These are phyloP conservation scores for Nysson spinosus DNA, from an alignment of 2,888 invertebrate genomes.

Conservation along the genomic window DNA sequence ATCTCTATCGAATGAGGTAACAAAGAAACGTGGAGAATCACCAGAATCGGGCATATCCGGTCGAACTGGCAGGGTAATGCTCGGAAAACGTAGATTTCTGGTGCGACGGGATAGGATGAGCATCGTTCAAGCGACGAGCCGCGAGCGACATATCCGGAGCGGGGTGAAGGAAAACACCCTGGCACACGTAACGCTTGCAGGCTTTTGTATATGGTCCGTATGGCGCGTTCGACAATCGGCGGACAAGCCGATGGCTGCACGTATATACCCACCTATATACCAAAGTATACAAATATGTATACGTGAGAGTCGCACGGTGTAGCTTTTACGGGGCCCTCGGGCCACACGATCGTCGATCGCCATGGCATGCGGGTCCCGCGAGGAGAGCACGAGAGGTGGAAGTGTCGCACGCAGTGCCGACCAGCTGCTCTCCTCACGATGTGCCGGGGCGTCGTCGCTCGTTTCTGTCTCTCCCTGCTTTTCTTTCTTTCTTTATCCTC, in stretches of 20 bases:
- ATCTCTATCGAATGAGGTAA: constrained; percentile 5
- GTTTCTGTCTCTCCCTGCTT: constrained; percentile 17
- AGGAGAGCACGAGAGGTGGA: constrained; percentile 59
- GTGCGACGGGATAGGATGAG: constrained; percentile 32
- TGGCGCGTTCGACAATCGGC: constrained; percentile 17
- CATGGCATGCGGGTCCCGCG: constrained; percentile 67
- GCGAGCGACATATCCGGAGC: constrained; percentile 52
- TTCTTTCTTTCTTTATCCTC: constrained; percentile 13
- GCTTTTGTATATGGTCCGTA: constrained; percentile 4
- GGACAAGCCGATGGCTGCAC: no score
- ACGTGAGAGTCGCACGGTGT: constrained; percentile 36
- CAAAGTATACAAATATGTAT: no score
- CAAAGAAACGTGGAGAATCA: constrained; percentile 34
- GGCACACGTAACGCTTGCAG: constrained; percentile 1
- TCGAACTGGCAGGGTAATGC: constrained; percentile 31
- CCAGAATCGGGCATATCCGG: constrained; percentile 43
- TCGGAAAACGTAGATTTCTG: constrained; percentile 46
- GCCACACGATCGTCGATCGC: constrained; percentile 60
- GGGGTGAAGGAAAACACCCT: constrained; percentile 36
- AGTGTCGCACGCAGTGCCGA: constrained; percentile 65
- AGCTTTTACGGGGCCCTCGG: constrained; percentile 54
- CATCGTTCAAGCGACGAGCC: constrained; percentile 18
- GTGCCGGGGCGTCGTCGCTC: constrained; percentile 20
- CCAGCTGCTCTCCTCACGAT: constrained; percentile 58
- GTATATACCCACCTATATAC: no score